Evolutionary conservation across 2,797 vertebrate species (phyloP), one percentile per base, ranked within the genome.

Genomic region (Otolemur crassicaudatus): DNA sequence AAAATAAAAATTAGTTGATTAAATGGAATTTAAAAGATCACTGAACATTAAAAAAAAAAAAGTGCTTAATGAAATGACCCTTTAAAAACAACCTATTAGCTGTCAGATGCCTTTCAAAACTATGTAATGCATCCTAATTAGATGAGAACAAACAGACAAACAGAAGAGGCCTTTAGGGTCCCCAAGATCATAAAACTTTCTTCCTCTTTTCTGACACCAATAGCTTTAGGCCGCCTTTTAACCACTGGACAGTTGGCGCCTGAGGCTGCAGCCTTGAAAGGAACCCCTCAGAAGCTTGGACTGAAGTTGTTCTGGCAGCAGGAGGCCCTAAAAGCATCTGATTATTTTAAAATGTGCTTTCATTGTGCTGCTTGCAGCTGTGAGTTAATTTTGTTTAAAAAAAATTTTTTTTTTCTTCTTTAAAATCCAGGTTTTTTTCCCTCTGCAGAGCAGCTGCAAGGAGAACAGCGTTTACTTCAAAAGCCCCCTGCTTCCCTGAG

Each of bases 321-420:
- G 87, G 93, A 96, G 93, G 81, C 90, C 96, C 94, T 79, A 31
- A 95, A 96, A 96, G 95, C 96, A 97, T 94, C 90, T 94, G 97
- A 97, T 97, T 97, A 96, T 94, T 97, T 96, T 88, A 56, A 97
- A 96, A 95, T 86, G 90, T 97, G 73, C 91, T 96, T 97, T 96
- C 95, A 94, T 94, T 95, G 94, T 94, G 82, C 75, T 90, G 87
- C 91, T 96, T 92, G 91, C 94, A 97, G 96, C 95, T 97, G 96
- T 94, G 97, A 93, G 96, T 97, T 96, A 97, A 97, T 97, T 97
- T 92, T 95, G 34, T 96, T 96, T 1, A 67, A 80, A 91, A 82
- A 69, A 60, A 88, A 65, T 37, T 49, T 49, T 49, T 49, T 49
- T 94, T 97, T 96, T 79, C 61, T 97, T 97, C 89, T 96, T 98